These are phyloP conservation scores for Ctenoplectra terminalis DNA, from an alignment of 1,140 invertebrate species.

Conservation along the genomic window DNA sequence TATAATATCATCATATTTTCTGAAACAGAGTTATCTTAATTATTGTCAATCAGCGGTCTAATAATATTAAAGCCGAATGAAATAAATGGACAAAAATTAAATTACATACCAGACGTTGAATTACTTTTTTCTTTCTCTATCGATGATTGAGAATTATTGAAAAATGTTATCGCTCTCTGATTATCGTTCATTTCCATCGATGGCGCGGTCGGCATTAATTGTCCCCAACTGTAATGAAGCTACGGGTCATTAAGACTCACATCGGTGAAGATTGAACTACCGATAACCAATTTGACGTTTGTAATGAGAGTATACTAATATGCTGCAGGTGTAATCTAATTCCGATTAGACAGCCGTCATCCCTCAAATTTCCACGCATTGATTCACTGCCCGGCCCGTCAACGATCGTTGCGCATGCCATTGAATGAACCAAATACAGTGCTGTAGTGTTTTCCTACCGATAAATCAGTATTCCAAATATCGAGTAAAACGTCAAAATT, in stretches of 20 bases:
- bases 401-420: background rate
- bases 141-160: background rate
- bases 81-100: background rate
- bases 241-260: background rate
- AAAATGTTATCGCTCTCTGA: background rate
- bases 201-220: background rate
- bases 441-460: background rate
- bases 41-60: background rate
- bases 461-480: background rate
- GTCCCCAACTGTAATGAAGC: background rate
- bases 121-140: background rate
- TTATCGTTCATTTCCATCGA: background rate
- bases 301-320: slow-evolving; percentile 34
- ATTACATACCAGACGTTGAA: background rate
- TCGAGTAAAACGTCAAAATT: too few species aligned
- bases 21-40: too few species aligned
- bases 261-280: slow-evolving; percentile 20
- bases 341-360: slow-evolving; percentile 26
- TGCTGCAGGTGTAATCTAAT: slow-evolving; percentile 18
- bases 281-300: slow-evolving; percentile 14
- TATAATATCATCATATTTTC: too few species aligned
- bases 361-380: slow-evolving; percentile 20
- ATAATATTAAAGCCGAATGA: background rate
- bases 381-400: background rate
- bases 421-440: background rate